These are phyloP conservation scores for Ennomos fuscantarius DNA, from an alignment of 2,888 invertebrate species.

Conservation along the genomic window DNA sequence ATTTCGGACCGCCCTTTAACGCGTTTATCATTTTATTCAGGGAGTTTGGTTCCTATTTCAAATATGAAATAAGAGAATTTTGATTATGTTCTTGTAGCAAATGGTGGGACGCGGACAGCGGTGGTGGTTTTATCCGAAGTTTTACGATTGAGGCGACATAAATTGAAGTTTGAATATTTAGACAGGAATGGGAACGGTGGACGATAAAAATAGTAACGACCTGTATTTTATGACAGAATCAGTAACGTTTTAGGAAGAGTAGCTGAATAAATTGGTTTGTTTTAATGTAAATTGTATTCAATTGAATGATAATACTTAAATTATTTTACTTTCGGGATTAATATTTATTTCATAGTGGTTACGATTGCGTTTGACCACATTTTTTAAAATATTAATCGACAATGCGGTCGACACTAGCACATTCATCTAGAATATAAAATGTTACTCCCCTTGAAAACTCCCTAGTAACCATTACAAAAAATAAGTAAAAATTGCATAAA, in stretches of 20 bases:
- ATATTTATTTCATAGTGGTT: no score
- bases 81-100: conserved; percentile 21
- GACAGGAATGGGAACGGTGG: conserved; percentile 36
- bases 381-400: no score
- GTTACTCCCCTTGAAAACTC: no score
- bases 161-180: conserved; percentile 45
- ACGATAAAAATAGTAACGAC: conserved; percentile 30
- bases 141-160: conserved; percentile 46
- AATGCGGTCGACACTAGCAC: no score
- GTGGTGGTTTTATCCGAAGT: conserved; percentile 32
- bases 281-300: not conserved
- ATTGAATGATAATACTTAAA: no score
- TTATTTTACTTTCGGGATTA: no score
- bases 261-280: conserved; percentile 6
- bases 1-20: conserved; percentile 23
- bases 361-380: no score
- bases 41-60: conserved; percentile 7
- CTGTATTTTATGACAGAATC: conserved; percentile 26
- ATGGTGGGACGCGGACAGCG: conserved; percentile 12
- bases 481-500: no score
- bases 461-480: no score
- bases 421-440: no score
- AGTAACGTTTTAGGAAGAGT: conserved; percentile 14
- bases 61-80: conserved; percentile 25
- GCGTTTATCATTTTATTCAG: conserved; percentile 31